Evolutionary conservation across 1,140 invertebrate species (phyloP).

Genomic region (Philopotamus ludificatus): DNA sequence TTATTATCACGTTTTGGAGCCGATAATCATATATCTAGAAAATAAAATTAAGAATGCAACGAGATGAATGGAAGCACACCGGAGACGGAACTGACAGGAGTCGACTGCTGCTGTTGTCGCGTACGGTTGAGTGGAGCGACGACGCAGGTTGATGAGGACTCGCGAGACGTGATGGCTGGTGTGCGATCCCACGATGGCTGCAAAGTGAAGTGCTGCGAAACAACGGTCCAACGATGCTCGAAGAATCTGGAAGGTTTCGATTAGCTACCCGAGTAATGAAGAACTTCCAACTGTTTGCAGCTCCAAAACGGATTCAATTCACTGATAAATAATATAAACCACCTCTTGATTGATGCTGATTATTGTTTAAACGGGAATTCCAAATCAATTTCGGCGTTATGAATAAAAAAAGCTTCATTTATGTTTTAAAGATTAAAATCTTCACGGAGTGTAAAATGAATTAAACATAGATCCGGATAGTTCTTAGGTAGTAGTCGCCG

Average conservation of each 20-base stretch:
- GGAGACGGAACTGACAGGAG: constrained; percentile 35
- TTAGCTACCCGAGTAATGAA: constrained; percentile 38
- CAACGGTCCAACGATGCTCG: constrained; percentile 8
- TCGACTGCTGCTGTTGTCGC: constrained; percentile 29
- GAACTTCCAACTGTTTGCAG: constrained; percentile 30
- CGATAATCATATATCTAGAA: constrained; percentile 8
- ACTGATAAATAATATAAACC: constrained; percentile 15
- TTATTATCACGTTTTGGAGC: constrained; percentile 20
- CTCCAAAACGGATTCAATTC: constrained; percentile 31
- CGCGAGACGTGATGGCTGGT: constrained; percentile 5
- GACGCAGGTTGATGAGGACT: constrained; percentile 36
- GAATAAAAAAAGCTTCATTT: neutral
- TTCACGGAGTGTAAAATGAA: constrained; percentile 5
- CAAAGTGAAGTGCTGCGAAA: constrained; percentile 9
- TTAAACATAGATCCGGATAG: constrained; percentile 20
- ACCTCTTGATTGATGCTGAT: neutral
- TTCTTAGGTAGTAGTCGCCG: constrained; percentile 39
- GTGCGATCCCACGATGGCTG: constrained; percentile 18
- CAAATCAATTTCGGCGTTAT: constrained; percentile 19
- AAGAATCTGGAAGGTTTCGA: constrained; percentile 40
- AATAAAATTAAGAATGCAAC: constrained; percentile 37
- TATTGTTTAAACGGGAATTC: neutral
- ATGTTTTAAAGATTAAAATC: neutral
- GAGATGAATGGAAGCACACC: constrained; percentile 52
- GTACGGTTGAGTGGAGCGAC: constrained; percentile 24